Evolutionary conservation across 2,888 invertebrate species (phyloP), one percentile per base, ranked within the genome.

Genomic region (Timema cristinae): DNA sequence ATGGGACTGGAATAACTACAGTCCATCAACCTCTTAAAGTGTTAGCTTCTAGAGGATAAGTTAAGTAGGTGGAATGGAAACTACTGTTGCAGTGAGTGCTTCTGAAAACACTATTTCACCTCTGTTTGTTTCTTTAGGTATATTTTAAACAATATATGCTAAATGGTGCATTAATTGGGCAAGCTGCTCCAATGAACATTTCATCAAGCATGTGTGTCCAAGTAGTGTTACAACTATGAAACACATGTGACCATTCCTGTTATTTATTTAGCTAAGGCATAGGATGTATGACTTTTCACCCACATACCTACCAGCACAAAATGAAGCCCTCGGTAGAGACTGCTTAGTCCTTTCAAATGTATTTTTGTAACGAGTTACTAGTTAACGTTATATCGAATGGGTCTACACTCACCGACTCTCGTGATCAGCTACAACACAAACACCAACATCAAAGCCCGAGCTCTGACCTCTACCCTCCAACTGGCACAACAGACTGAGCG

Each of bases 231-330:
- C 69, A 15, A 69, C 49, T 54, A 69, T 9, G 69, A 69, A 32
- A 69, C 54, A 5, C 56, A 56, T 69, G 69, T 69, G 32, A 69
- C 10, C 32, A 56, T 69, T 48, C 69, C 7, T 47, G 69, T 56
- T 56, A 7, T 69, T 56, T 51, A 69, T 15, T 16, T 56, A 7
- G 69, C 56, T 32, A 52, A 56, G 54, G 69, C 1, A 48, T 69
- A 47, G 52, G 32, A 47, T 47, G 56, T 54, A 9, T 69, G 48
- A 69, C 56, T 69, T 32, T 56, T 56, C 59, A 52, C 16, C 56
- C 32, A n/a, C 15, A 66, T 32, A 32, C 32, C 32, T 54, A 69
- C 15, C 16, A 47, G 48, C 10, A 69, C 32, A 69, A 69, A 13
- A 32, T 63, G 63, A 16, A 63, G 63, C 16, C 8, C 63, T 63